Percentiles rank a stretch among this genome's conserved stretches.
Conservation (phyloP, 2,113 vertebrate genomes). For the Lutjanus erythropterus region DNA sequence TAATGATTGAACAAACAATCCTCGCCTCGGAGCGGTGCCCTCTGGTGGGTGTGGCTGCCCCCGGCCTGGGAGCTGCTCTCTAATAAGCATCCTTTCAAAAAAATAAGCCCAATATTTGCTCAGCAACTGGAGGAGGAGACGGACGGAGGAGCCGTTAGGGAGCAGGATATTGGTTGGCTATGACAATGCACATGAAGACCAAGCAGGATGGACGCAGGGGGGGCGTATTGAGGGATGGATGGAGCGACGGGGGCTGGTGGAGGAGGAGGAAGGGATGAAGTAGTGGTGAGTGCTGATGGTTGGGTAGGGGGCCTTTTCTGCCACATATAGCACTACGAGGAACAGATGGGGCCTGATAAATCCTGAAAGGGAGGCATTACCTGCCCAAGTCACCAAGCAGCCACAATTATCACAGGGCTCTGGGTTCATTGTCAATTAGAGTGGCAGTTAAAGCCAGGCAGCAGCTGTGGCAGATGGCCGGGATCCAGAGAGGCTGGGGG, state of each 20-base stretch:
- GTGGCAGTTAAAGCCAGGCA: conserved; percentile 89
- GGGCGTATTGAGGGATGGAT: conserved; percentile 34
- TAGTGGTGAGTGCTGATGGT: conserved; percentile 71
- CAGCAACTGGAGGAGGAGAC: conserved; percentile 68
- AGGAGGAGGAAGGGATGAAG: conserved; percentile 61
- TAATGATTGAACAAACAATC: conserved; percentile 87
- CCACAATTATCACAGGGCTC: conserved; percentile 91
- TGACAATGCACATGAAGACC: conserved; percentile 64
- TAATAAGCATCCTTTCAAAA: conserved; percentile 82
- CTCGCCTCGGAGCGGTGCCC: conserved; percentile 71
- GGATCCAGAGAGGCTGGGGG: conserved; percentile 90
- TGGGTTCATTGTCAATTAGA: conserved; percentile 95
- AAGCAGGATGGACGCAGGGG: conserved; percentile 21
- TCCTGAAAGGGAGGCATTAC: conserved; percentile 93
- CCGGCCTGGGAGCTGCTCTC: conserved; percentile 76
- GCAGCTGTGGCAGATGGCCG: conserved; percentile 97
- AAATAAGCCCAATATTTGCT: conserved; percentile 75
- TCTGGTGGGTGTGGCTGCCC: conserved; percentile 82
- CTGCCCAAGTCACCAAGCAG: conserved; percentile 90
- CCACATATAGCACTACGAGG: conserved; percentile 85
- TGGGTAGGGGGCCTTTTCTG: conserved; percentile 81
- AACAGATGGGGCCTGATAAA: conserved; percentile 93
- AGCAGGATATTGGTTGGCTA: conserved; percentile 70
- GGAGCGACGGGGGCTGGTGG: conserved; percentile 45
- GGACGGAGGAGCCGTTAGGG: conserved; percentile 57